Evolutionary conservation across 2,888 invertebrate species (phyloP), one percentile per base, ranked within the genome.

Genomic region (Erpobdella octoculata): DNA sequence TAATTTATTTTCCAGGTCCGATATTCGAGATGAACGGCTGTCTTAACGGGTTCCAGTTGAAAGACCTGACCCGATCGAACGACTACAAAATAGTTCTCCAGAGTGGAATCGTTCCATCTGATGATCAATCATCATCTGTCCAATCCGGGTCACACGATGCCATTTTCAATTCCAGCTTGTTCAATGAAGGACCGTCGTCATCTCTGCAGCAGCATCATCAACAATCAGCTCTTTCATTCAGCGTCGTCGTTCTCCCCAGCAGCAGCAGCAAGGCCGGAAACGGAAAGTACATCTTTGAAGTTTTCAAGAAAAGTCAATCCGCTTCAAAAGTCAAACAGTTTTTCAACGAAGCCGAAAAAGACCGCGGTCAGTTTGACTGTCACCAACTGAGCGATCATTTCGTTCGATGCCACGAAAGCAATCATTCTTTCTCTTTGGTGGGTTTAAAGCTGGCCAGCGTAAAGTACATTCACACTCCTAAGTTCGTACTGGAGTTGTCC

Each of bases 391-490:
- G 6, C 38, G 70, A 28, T n/a, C n/a, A 28, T n/a, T 53, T 53
- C 28, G 8, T 25, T 53, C 53, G 28, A 25, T 62, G 21, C 62
- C n/a, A 62, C 33, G 33, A 5, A 35, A n/a, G 33, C 21, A 31
- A 33, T 33, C 4, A 31, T 9, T 31, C 28, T 1, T 62, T 35
- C 31, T 33, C 62, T 6, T 33, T 78, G 35, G 78, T 86, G 25
- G 81, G 84, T 79, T 79, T 89, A 76, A 86, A 89, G 79, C 90
- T 93, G 88, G 93, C 92, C 0, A 91, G 92, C 46, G 90, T 95
- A 72, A 92, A 92, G 88, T 95, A 94, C 85, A 91, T 91, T 3
- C 95, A 96, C 84, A 92, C 92, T 69, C 91, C 92, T 0, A 88
- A 89, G 76, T 88, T 95, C 80, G 86, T 95, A 71, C 87, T 88